A percentile compares a stretch with the other conserved stretches of the same genome.
Conservation (phyloP, 2,888 invertebrate species). For the Nomada flava region DNA sequence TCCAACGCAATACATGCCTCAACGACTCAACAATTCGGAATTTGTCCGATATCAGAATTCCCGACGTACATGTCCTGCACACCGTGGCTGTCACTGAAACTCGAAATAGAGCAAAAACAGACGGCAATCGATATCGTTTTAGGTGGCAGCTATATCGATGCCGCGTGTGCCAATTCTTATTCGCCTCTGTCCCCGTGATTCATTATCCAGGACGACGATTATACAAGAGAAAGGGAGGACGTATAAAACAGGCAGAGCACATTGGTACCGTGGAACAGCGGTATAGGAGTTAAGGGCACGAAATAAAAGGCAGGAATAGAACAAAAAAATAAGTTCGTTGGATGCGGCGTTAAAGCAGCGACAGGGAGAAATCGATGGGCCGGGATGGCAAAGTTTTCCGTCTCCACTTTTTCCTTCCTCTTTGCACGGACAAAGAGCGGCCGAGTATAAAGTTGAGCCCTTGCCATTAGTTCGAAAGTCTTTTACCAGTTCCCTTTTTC, state of each 20-base stretch:
- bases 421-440: conserved; percentile 50
- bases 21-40: not conserved
- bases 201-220: conserved; percentile 40
- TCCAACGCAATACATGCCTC: not conserved
- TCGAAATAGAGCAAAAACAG: not conserved
- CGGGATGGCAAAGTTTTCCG: conserved; percentile 56
- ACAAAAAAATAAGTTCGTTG: conserved; percentile 21
- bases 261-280: not conserved
- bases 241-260: conserved; percentile 16
- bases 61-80: conserved; percentile 11
- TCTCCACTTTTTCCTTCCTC: conserved; percentile 40
- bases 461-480: conserved; percentile 56
- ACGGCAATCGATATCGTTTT: conserved; percentile 22
- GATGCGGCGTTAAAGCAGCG: conserved; percentile 3
- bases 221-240: not conserved
- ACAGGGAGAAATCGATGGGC: conserved; percentile 60
- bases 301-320: conserved; percentile 25
- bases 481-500: conserved; percentile 44
- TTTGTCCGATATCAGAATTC: not conserved
- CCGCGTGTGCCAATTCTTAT: conserved; percentile 18
- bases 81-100: not conserved
- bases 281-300: not conserved
- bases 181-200: conserved; percentile 36
- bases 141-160: not conserved
- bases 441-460: conserved; percentile 61